These are phyloP conservation scores for Saccopteryx bilineata DNA, from an alignment of 2,113 vertebrate species.

Conservation along the genomic window DNA sequence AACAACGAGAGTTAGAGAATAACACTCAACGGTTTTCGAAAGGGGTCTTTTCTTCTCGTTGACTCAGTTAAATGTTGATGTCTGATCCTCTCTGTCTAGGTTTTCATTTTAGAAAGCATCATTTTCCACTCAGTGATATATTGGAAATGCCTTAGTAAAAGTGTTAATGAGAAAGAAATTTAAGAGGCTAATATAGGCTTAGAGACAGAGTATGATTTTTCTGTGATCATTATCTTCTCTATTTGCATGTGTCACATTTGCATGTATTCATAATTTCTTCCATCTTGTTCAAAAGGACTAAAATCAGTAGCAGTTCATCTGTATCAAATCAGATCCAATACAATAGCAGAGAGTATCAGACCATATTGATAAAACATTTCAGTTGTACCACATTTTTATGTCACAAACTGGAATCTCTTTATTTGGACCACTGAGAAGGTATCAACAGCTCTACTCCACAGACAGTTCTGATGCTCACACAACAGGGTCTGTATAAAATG, in stretches of 20 bases:
- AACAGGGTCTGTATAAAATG: neutral
- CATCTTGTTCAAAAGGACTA: neutral
- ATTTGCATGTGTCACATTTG: neutral
- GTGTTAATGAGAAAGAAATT: neutral
- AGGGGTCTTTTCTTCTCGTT: conserved; percentile 22
- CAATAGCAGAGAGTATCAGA: neutral
- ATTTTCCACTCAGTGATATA: neutral
- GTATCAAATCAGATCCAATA: neutral
- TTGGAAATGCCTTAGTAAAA: neutral
- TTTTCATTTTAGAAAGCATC: conserved; percentile 29
- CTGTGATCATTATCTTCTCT: neutral
- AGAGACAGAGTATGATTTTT: neutral
- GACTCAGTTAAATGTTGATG: neutral
- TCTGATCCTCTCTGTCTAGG: neutral
- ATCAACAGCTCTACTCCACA: neutral
- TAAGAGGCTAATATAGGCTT: neutral
- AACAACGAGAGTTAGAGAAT: neutral
- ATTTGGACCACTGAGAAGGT: neutral
- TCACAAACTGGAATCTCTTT: neutral
- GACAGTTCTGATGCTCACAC: neutral
- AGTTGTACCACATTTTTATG: neutral
- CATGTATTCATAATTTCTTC: neutral
- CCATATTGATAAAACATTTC: neutral
- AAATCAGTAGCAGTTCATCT: neutral
- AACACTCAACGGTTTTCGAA: neutral